Base-by-base conservation (phyloP, 30 jellyfish, hydroid and myxozoan species). In the Hydractinia symbiolongicarpus region DNA sequence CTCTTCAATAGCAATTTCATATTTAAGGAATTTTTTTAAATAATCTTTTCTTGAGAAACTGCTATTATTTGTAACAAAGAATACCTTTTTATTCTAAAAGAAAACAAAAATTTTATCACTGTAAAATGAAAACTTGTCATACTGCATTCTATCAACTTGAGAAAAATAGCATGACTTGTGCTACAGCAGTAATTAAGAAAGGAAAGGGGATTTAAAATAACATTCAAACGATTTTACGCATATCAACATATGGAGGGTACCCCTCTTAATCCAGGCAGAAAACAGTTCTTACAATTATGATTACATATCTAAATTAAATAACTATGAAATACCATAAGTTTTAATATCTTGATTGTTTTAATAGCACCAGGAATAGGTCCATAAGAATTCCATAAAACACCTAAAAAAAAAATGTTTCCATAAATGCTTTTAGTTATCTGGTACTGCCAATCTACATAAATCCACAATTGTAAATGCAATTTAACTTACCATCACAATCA, bases 41-140 rank as follows among this genome's bases (percentile, higher is more conserved):
- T 50, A 54, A 53, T 78, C 83, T 50, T 66, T 78, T 15, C 68
- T 80, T 8, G 95, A 84, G 56, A 57, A 74, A 64, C 88, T 64
- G 58, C 94, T 89, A 75, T 83, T 89, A 79, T 89, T 89, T 20
- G 96, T 89, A 7, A 89, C 95, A 76, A 89, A 84, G 53, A 89
- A 55, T 6, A 89, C 81, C 54, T 78, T 78, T 73, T 89, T 89
- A 40, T 88, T 88, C 96, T 89, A 44, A 54, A 83, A 67, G 55
- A 51, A 70, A 8, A 56, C 20, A 14, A 58, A 15, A n/a, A n/a
- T n/a, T n/a, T n/a, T n/a, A n/a, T 58, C 19, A 58, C 69, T 11
- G 74, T n/a, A 64, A 64, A 64, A 64, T 6, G 40, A 44, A 64
- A 64, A 6, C 9, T 30, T 30, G 44, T 30, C 44, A 30, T 2